Evolutionary conservation across 2,888 invertebrate genomes (phyloP).

Genomic region (Lomographa bimaculata): DNA sequence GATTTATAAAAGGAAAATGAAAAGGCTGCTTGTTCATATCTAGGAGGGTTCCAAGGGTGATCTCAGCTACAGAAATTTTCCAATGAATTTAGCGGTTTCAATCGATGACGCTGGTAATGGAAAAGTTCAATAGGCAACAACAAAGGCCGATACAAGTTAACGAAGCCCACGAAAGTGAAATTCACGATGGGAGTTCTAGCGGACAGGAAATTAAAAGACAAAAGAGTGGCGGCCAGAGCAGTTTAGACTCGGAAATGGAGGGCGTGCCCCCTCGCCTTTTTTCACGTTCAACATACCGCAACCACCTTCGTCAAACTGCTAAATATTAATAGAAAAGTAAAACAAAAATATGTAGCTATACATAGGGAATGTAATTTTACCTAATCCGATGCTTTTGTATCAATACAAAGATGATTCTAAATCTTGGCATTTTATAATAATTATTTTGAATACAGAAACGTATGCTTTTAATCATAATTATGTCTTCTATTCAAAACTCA

Average conservation of each 20-base stretch:
- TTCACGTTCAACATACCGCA: conserved; percentile 55
- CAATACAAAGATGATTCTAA: too few species aligned
- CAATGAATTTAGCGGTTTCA: conserved; percentile 75
- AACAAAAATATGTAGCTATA: too few species aligned
- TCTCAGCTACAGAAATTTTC: conserved; percentile 65
- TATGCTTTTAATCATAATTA: conserved; percentile 6
- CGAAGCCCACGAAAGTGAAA: conserved; percentile 79
- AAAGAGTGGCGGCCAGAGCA: conserved; percentile 75
- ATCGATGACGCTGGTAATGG: conserved; percentile 77
- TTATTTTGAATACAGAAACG: conserved; percentile 5
- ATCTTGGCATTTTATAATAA: too few species aligned
- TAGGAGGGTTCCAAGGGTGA: conserved; percentile 42
- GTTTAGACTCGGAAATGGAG: conserved; percentile 75
- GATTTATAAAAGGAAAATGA: conserved; percentile 63
- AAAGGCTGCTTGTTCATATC: conserved; percentile 59
- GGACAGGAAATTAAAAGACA: conserved; percentile 83
- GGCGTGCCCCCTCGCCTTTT: conserved; percentile 63
- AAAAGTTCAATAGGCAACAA: conserved; percentile 81
- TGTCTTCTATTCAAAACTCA: conserved; percentile 15
- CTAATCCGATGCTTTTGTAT: too few species aligned
- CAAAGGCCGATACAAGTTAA: conserved; percentile 80
- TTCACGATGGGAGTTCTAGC: conserved; percentile 71
- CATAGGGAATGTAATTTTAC: too few species aligned
- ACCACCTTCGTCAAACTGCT: conserved; percentile 53
- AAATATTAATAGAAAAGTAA: conserved; percentile 33